These are phyloP conservation scores for Nothoprocta perdicaria DNA, from an alignment of 2,113 vertebrate species.

Conservation along the genomic window DNA sequence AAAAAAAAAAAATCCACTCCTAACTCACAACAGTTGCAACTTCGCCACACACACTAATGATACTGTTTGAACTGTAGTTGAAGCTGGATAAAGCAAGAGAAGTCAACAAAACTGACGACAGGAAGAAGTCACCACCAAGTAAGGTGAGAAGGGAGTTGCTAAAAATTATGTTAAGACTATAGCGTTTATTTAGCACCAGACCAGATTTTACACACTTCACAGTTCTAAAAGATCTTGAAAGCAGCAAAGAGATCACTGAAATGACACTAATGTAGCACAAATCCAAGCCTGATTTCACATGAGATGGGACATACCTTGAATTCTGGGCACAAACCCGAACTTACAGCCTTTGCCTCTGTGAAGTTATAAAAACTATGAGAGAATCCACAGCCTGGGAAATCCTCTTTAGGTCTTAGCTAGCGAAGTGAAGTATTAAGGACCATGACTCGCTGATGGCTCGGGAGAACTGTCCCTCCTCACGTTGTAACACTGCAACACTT, in stretches of 20 bases:
- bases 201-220: not conserved
- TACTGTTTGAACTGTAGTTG: slow-evolving; percentile 38
- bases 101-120: slow-evolving; percentile 13
- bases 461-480: not conserved
- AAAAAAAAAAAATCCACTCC: not conserved
- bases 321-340: not conserved
- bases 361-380: not conserved
- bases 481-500: accelerated
- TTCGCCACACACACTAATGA: slow-evolving; percentile 28
- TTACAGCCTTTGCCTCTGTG: not conserved
- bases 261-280: not conserved
- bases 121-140: not conserved
- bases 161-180: not conserved
- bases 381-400: not conserved
- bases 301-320: not conserved
- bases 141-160: not conserved
- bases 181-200: not conserved
- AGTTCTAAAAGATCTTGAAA: not conserved
- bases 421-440: not conserved
- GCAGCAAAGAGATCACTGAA: not conserved
- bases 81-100: slow-evolving; percentile 21
- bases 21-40: not conserved
- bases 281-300: not conserved
- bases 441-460: accelerated
- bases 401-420: not conserved